Conservation (phyloP, 2,888 invertebrate species). For the Amphimallon solstitiale region DNA sequence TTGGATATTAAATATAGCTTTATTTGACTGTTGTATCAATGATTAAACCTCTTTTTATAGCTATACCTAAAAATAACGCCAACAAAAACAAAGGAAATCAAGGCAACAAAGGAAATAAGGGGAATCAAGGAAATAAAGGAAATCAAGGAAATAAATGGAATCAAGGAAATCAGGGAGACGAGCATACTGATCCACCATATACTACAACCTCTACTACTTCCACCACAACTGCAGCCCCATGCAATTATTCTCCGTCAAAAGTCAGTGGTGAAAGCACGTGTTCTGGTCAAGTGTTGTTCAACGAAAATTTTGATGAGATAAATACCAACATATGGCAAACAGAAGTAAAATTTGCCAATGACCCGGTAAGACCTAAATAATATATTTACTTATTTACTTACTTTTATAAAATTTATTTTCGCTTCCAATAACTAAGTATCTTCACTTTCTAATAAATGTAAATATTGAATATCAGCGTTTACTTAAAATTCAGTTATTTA, state of each 20-base stretch:
- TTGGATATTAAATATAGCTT: no score
- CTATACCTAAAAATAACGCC: constrained; percentile 10
- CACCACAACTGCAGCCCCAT: background rate
- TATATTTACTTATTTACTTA: no score
- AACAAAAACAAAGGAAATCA: background rate
- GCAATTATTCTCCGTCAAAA: constrained; percentile 31
- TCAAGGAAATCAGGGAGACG: no score
- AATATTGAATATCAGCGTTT: no score
- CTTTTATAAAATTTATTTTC: no score
- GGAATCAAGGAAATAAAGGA: no score
- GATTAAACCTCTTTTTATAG: no score
- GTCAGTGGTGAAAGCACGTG: constrained; percentile 57
- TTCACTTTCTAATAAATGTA: no score
- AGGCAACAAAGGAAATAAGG: background rate
- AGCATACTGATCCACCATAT: background rate
- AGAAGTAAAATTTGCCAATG: constrained; percentile 66
- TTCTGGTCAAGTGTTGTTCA: constrained; percentile 70
- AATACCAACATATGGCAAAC: constrained; percentile 57
- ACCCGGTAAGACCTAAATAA: constrained; percentile 73
- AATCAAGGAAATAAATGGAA: no score
- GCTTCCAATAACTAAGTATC: no score
- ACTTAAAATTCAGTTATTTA: no score
- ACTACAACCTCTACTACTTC: background rate
- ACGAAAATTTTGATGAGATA: constrained; percentile 69
- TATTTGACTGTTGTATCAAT: no score